Conservation (phyloP, 2,113 vertebrate species). For the Gopherus evgoodei region DNA sequence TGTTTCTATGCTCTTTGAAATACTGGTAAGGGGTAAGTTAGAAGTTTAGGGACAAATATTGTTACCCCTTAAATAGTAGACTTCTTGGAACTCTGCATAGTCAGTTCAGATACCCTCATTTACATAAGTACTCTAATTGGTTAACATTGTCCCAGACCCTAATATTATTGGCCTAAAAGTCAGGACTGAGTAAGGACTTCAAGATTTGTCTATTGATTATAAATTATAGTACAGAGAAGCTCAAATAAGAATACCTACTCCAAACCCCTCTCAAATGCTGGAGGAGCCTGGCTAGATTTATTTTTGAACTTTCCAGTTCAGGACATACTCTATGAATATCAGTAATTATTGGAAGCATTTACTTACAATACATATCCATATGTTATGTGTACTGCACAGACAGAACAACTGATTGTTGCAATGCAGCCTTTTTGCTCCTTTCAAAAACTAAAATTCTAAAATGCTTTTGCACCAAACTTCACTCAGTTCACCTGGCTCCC, state of each 20-base stretch:
- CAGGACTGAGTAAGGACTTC: not conserved
- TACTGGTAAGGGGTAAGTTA: not conserved
- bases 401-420: not conserved
- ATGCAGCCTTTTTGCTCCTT: not conserved
- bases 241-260: not conserved
- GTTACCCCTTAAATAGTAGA: not conserved
- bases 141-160: not conserved
- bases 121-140: not conserved
- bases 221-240: not conserved
- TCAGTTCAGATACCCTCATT: not conserved
- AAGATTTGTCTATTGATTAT: not conserved
- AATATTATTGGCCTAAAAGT: not conserved
- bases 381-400: not conserved
- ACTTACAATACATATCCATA: not conserved
- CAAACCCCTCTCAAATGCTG: not conserved
- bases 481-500: not conserved
- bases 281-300: not conserved
- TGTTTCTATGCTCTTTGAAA: not conserved
- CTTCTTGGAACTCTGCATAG: not conserved
- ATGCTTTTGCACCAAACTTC: not conserved
- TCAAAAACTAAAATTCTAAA: slow-evolving; percentile 13
- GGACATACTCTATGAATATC: not conserved
- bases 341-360: not conserved
- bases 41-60: not conserved
- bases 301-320: not conserved